Conservation (phyloP, 2,888 invertebrate species). For the Seira musarum region DNA sequence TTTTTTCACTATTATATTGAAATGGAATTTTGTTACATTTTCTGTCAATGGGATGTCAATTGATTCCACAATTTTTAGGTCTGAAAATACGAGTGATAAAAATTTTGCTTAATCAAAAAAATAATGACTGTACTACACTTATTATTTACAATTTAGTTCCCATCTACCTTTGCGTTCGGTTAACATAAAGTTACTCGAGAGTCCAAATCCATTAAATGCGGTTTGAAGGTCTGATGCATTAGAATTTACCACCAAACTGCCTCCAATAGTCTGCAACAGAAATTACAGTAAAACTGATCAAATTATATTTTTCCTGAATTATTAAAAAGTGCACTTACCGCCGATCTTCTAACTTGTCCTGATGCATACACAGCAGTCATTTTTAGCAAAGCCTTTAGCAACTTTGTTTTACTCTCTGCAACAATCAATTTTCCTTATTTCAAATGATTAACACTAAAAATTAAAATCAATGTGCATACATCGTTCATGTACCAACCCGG, state of each 20-base stretch:
- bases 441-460: too few relatives aligned
- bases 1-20: too few relatives aligned
- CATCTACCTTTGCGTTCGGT: too few relatives aligned
- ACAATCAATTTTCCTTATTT: too few relatives aligned
- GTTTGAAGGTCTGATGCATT: conserved; percentile 90
- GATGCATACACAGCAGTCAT: conserved; percentile 97
- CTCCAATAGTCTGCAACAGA: conserved; percentile 81
- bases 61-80: not conserved
- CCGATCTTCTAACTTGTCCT: conserved; percentile 94
- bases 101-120: conserved; percentile 14
- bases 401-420: conserved; percentile 77
- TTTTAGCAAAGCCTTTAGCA: conserved; percentile 81
- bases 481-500: conserved; percentile 26
- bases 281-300: conserved; percentile 7
- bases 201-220: conserved; percentile 37
- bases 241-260: conserved; percentile 90
- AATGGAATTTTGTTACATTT: too few relatives aligned
- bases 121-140: not conserved
- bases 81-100: not conserved
- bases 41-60: conserved; percentile 36
- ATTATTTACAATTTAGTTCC: too few relatives aligned
- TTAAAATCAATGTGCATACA: too few relatives aligned
- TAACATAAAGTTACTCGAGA: conserved; percentile 23
- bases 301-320: not conserved
- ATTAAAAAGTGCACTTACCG: conserved; percentile 76